Base-by-base conservation (phyloP, 2,888 invertebrate species). In the Omphaloscelis lunosa region DNA sequence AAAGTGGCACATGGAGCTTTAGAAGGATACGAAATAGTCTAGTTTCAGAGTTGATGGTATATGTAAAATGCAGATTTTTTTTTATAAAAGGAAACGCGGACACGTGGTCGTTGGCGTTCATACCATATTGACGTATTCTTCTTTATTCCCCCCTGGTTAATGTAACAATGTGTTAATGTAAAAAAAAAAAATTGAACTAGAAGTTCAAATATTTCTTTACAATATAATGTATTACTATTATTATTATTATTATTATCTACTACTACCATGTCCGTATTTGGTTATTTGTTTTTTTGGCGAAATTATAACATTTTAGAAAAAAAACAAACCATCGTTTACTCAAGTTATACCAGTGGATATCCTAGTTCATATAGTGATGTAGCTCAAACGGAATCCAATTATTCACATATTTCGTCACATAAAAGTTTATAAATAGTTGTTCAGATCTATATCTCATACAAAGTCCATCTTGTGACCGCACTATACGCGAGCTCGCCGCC, bases 381-480 rank as follows among this genome's bases (percentile, higher is more conserved):
- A 51, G 15, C 20, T 41, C 20, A 53, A 61, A 69, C 15, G 34
- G 17, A 15, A 48, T 29, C 4, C 9, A 39, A 56, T 29, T 53
- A 53, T 12, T 56, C 20, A 20, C 17, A 61, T 20, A 15, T 11
- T 72, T 62, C 51, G 34, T 72, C 41, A 20, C 2, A 27, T 29
- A 58, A 56, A 63, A 41, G 7, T 69, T 58, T 56, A 45, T 71
- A 71, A 62, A 71, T 51, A 77, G 51, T 61, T 53, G 11, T 56
- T 51, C 63, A 51, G 48, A 63, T 63, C 17, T 34, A 5, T 34
- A 62, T 68, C 11, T 65, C 45, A 58, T 66, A 27, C 61, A 59
- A 67, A 41, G 48, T 45, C 56, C 67, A 63, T 83, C 59, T 65
- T 65, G 29, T 34, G 68, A 61, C 41, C 68, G 56, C 68, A n/a